Percentiles rank a stretch among this genome's conserved stretches.
phyloP scores from a whole-genome alignment of 2,888 invertebrate species.

The Eurytoma adleriae region DNA sequence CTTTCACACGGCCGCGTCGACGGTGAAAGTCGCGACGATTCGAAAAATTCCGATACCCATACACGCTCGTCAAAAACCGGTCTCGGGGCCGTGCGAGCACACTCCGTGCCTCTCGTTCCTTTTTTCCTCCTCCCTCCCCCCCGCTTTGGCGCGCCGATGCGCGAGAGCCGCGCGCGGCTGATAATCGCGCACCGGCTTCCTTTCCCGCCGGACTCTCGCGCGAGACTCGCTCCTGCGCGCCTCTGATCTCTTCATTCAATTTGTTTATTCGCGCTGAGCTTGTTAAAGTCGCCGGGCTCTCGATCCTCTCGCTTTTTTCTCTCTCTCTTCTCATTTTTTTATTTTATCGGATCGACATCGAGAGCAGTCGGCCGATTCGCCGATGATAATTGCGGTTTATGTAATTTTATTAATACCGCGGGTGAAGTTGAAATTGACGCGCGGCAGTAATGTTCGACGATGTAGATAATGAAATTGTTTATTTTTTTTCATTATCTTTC shows the following conservation, averaged over 20 bases:
- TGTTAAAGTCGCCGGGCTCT: not conserved
- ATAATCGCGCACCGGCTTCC: slow-evolving; percentile 33
- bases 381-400: too few species aligned
- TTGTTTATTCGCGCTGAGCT: slow-evolving; percentile 4
- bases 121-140: not conserved
- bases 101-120: slow-evolving; percentile 1
- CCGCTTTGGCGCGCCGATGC: not conserved
- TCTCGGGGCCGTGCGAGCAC: slow-evolving; percentile 18
- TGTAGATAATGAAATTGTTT: too few species aligned
- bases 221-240: not conserved
- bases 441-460: too few species aligned
- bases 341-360: not conserved
- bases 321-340: not conserved
- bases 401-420: too few species aligned
- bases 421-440: too few species aligned
- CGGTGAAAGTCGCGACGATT: slow-evolving; percentile 29
- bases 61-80: slow-evolving; percentile 45
- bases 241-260: slow-evolving; percentile 36
- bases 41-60: slow-evolving; percentile 52
- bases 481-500: too few species aligned
- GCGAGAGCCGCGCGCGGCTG: not conserved
- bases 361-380: not conserved
- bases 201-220: not conserved
- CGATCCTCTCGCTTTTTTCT: not conserved
- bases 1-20: slow-evolving; percentile 43